Evolutionary conservation across 2,113 vertebrate genomes (phyloP).

Genomic region (Bambusicola thoracicus): DNA sequence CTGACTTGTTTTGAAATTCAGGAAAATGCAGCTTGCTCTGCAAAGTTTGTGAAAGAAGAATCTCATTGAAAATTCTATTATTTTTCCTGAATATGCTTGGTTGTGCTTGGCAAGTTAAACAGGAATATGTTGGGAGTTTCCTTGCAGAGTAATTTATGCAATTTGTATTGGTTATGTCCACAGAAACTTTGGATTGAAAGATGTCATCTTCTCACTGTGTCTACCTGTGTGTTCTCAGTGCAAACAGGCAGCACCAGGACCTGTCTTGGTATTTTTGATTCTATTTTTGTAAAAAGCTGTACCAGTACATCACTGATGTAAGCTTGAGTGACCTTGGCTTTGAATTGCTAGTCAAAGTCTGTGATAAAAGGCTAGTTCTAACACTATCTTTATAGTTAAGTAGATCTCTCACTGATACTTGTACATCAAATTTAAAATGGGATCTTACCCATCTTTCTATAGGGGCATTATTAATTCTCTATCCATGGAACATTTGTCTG

Average conservation of each 20-base stretch:
- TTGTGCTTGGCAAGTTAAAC: background rate
- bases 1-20: background rate
- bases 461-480: background rate
- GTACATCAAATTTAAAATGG: background rate
- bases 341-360: background rate
- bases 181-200: background rate
- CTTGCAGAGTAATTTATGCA: background rate
- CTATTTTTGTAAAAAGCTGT: background rate
- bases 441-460: background rate
- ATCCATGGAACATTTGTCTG: background rate
- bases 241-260: background rate
- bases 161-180: background rate
- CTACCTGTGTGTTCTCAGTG: background rate
- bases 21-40: background rate
- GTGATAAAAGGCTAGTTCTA: background rate
- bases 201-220: background rate
- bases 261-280: background rate
- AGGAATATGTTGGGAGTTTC: background rate
- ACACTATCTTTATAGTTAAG: background rate
- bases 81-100: background rate
- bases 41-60: background rate
- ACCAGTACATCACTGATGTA: background rate
- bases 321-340: background rate
- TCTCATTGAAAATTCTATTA: background rate
- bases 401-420: background rate